Base-by-base conservation (phyloP, 2,797 vertebrate genomes). In the Melanogrammus aeglefinus region DNA sequence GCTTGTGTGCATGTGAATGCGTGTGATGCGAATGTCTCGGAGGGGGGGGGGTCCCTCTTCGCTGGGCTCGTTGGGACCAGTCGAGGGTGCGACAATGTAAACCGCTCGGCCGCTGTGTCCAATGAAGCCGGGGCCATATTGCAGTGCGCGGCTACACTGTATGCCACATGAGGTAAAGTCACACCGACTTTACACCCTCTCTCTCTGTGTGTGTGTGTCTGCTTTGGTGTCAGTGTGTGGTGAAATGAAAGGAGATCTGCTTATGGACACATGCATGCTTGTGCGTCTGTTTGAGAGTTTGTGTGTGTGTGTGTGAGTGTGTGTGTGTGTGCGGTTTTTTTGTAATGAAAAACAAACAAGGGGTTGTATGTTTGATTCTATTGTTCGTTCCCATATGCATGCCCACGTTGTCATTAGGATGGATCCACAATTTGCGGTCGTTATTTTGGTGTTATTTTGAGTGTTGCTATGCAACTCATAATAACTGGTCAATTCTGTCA, bases 81-180 rank as follows among this genome's bases (percentile, higher is more conserved):
- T 84, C 85, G 87, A 85, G 87, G 84, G 74, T 89, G 80, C 66
- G 86, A 87, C 89, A 85, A 90, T 89, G 85, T 90, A 89, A 92
- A 92, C 86, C 81, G 86, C 41, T 21, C 38, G 76, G 75, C 81
- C 82, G 35, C 82, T 84, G 86, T 88, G 89, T 90, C 77, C 85
- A 89, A 86, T 84, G 82, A 90, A 80, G 78, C 72, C 82, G 29
- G 29, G 35, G 14, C 78, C 71, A 78, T 86, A 84, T 76, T 81
- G 82, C 76, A 21, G 3, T 80, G 80, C 81, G 82, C 86, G 80
- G 76, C 75, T 74, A 66, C 74, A 74, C 83, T 86, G 83, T 81
- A 90, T 91, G 86, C 90, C 86, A 89, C 86, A 89, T 90, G 88
- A 90, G 29, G 76, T 77, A 86, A 88, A 88, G 89, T 88, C 87